Conservation (phyloP, 1,140 invertebrate genomes). For the Lasaia peninsularis region DNA sequence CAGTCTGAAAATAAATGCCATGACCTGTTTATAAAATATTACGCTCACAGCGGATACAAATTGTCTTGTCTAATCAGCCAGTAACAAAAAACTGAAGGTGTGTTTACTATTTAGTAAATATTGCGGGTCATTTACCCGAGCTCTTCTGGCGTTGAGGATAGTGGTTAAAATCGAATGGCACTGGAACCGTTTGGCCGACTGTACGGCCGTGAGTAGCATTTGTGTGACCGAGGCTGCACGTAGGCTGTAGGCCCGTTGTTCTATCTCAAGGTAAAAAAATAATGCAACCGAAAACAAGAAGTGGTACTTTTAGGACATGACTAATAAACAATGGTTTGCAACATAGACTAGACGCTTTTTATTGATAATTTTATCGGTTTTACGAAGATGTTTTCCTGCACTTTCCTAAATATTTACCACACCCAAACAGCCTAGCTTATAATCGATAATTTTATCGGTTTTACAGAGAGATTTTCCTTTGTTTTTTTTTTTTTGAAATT, state of each 20-base stretch:
- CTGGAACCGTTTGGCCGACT: background rate
- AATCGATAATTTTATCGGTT: background rate
- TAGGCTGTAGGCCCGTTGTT: conserved; percentile 45
- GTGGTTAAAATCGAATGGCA: conserved; percentile 17
- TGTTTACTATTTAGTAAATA: conserved; percentile 27
- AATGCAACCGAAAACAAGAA: conserved; percentile 38
- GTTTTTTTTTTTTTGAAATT: too few relatives aligned
- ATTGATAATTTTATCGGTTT: background rate
- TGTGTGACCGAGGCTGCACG: conserved; percentile 63
- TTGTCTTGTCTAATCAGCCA: conserved; percentile 25
- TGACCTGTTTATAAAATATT: conserved; percentile 11
- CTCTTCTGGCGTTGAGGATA: conserved; percentile 13
- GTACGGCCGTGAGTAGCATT: conserved; percentile 50
- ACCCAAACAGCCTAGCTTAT: too few relatives aligned
- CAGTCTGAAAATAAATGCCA: background rate
- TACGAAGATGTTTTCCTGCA: background rate
- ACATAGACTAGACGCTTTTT: conserved; percentile 18
- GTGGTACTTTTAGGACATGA: conserved; percentile 57
- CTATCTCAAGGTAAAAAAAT: conserved; percentile 51
- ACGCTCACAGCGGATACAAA: conserved; percentile 25
- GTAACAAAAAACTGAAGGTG: conserved; percentile 31
- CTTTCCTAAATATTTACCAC: too few relatives aligned
- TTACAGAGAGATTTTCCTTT: background rate
- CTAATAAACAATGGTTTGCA: conserved; percentile 58
- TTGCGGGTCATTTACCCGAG: background rate